Evolutionary conservation across 2,113 vertebrate genomes (phyloP).

Genomic region (Odocoileus virginianus): DNA sequence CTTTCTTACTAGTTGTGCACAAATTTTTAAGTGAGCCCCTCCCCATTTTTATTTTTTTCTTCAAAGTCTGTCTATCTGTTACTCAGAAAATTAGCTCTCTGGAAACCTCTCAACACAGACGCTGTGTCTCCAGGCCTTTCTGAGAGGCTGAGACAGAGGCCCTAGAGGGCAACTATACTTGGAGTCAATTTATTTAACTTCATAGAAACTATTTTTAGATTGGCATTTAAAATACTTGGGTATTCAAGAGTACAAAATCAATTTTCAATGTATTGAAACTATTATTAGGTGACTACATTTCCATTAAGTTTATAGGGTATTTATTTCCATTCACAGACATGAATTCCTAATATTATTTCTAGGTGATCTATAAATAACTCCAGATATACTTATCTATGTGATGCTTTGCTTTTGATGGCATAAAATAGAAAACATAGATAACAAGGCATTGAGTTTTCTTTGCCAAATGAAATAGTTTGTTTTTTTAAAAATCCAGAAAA

Average conservation of each 20-base stretch:
- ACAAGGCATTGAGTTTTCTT: constrained; percentile 88
- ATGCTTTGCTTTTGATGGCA: constrained; percentile 91
- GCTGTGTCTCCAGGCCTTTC: constrained; percentile 12
- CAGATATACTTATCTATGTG: constrained; percentile 83
- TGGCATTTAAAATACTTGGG: neutral
- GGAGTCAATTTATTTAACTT: neutral
- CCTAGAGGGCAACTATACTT: neutral
- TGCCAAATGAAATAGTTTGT: constrained; percentile 88
- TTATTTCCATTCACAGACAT: constrained; percentile 33
- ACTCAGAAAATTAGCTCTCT: constrained; percentile 19
- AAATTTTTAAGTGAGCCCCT: neutral
- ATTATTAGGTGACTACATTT: neutral
- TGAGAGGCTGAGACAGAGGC: neutral
- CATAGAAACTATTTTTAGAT: neutral
- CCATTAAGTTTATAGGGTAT: constrained; percentile 19
- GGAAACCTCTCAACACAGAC: neutral
- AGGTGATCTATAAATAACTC: constrained; percentile 4
- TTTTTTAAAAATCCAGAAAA: constrained; percentile 80
- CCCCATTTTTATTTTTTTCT: neutral
- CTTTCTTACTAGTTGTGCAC: neutral
- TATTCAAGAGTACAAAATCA: constrained; percentile 28
- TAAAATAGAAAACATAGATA: constrained; percentile 90
- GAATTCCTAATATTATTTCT: constrained; percentile 41
- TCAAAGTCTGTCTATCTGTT: neutral
- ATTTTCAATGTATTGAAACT: constrained; percentile 43